Evolutionary conservation across 1,140 invertebrate species (phyloP).

Genomic region (Coenobita brevimanus): DNA sequence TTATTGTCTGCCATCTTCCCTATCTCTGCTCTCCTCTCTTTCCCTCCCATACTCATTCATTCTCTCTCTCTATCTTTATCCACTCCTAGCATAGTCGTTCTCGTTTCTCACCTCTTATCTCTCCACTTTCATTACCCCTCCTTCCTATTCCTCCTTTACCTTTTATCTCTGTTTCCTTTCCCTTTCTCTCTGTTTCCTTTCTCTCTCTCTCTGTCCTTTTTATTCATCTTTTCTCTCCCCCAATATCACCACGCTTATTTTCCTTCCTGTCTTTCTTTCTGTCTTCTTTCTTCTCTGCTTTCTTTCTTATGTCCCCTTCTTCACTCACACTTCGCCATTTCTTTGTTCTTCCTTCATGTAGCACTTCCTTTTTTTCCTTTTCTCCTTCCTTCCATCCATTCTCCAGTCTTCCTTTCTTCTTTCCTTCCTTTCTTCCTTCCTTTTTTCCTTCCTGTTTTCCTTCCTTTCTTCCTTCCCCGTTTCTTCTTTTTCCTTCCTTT

Average conservation of each 20-base stretch:
- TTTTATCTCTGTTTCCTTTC: not conserved
- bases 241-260: not conserved
- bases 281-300: not conserved
- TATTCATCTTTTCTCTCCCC: not conserved
- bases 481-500: too few species aligned
- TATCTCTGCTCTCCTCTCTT: too few species aligned
- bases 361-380: not conserved
- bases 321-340: not conserved
- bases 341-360: not conserved
- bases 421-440: too few species aligned
- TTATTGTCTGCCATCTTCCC: too few species aligned
- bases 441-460: too few species aligned
- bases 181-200: not conserved
- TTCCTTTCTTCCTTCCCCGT: too few species aligned
- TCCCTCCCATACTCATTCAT: too few species aligned
- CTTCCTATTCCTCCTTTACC: not conserved
- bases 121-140: too few species aligned
- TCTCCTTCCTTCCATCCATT: not conserved
- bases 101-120: too few species aligned
- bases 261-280: not conserved
- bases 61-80: too few species aligned
- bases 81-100: too few species aligned
- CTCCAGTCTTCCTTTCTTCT: not conserved
- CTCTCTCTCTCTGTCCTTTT: not conserved
- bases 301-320: not conserved